Evolutionary conservation across 2,797 vertebrate genomes (phyloP).

Genomic region (Paguma larvata): DNA sequence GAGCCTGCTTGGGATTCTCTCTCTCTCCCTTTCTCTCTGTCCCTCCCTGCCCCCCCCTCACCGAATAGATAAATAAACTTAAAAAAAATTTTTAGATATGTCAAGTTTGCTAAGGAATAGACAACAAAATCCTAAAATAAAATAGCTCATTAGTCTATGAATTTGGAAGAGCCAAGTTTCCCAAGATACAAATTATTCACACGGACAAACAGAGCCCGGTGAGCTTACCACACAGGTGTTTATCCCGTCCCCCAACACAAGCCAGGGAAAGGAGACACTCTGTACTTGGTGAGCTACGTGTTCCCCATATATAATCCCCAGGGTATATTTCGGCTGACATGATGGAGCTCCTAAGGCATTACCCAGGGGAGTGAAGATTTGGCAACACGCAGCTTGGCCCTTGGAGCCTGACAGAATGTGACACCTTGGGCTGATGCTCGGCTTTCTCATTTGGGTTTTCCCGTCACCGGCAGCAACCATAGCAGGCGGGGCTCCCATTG

Average conservation of each 20-base stretch:
- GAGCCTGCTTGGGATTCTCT: too few relatives aligned
- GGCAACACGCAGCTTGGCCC: background rate
- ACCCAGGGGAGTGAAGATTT: slow-evolving; percentile 6
- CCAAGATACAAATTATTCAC: slow-evolving; percentile 7
- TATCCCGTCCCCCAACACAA: background rate
- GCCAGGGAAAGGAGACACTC: background rate
- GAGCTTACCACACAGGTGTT: background rate
- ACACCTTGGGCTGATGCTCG: background rate
- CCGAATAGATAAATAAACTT: too few relatives aligned
- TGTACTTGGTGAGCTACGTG: background rate
- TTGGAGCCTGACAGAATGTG: background rate
- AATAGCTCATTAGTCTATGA: background rate
- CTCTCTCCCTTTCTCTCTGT: too few relatives aligned
- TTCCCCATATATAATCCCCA: slow-evolving; percentile 14
- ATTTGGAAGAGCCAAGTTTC: slow-evolving; percentile 29
- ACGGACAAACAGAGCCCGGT: background rate
- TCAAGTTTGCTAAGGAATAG: background rate
- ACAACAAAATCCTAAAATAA: background rate
- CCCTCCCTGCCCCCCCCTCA: too few relatives aligned
- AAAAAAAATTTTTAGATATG: background rate
- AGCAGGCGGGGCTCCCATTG: slow-evolving; percentile 1
- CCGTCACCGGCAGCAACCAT: background rate
- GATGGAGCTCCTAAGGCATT: slow-evolving; percentile 28
- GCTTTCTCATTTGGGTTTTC: slow-evolving; percentile 41
- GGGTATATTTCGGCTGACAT: slow-evolving; percentile 2